Evolutionary conservation across 1,140 invertebrate species (phyloP), one percentile per base, ranked within the genome.

Genomic region (Drosophila serrata): DNA sequence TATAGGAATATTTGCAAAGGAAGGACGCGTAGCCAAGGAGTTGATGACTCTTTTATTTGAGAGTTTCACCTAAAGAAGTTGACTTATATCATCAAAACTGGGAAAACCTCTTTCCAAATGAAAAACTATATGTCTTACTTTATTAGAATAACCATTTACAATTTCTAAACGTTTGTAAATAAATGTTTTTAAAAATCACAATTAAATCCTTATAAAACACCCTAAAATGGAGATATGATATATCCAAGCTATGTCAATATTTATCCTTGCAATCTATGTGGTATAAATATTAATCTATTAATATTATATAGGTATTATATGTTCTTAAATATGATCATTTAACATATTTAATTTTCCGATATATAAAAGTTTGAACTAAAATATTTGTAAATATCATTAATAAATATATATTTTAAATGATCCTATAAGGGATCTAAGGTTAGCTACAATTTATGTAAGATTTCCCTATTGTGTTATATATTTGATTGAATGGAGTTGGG

Each of bases 1-100:
- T 19, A 13, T 33, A 33, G 29, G 13, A 19, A 51, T 33, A 51
- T 35, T 37, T 2, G 12, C 13, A 40, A 48, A n/a, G 43, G 45
- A 59, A 62, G 22, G 68, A 53, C 65, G 65, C 75, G 79, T 87
- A 82, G 73, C 82, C 82, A 87, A 80, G 82, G 82, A 70, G 68
- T 67, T 45, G 15, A 39, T 39, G 15, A 3, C 33, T 33, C 33
- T 33, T 12, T 33, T 33, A 1, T 8, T 39, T 39, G 15, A n/a
- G 37, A 39, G 15, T 33, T 33, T 0, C 19, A 13, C 19, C 22
- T 8, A n/a, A 11, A 6, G 8, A 49, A 49, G 9, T 49, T 48
- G 15, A 4, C 24, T 17, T 6, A 49, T 6, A 11, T 11, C 11
- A 31, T 11, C 4, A 27, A 12, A 11, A 12, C 1, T 12, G 11